Conservation (phyloP, 2,888 invertebrate species). For the Miltochrista miniata region DNA sequence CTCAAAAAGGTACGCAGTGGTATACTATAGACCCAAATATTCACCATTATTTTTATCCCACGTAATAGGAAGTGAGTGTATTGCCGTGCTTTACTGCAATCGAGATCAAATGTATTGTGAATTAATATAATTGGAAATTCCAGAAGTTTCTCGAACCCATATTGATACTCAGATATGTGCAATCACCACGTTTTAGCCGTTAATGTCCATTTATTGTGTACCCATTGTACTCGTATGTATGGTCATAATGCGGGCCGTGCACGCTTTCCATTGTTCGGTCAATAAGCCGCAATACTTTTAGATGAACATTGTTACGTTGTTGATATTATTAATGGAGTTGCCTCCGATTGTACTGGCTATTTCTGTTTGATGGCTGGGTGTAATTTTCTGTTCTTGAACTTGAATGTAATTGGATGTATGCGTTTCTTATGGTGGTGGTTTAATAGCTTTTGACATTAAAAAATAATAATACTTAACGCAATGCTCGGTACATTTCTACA, state of each 20-base stretch:
- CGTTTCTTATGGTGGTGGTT: not conserved
- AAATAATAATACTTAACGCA: no score
- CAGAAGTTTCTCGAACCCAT: no score
- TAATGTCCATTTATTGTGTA: conserved; percentile 2
- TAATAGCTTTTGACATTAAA: no score
- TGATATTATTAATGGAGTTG: conserved; percentile 62
- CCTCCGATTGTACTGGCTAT: conserved; percentile 33
- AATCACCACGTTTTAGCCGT: not conserved
- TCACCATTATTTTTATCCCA: no score
- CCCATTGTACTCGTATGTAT: conserved; percentile 44
- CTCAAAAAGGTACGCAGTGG: no score
- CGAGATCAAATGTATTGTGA: no score
- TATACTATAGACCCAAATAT: no score
- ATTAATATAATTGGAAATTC: no score
- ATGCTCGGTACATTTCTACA: no score
- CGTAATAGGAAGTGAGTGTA: no score
- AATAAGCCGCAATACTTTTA: conserved; percentile 62
- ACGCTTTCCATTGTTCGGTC: conserved; percentile 56
- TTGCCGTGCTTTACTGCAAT: no score
- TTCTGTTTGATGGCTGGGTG: conserved; percentile 23
- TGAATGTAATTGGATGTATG: not conserved
- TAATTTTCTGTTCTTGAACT: conserved; percentile 7
- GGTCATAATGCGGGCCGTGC: conserved; percentile 41
- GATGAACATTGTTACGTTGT: conserved; percentile 65
- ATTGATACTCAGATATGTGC: no score